Percentiles rank a stretch among this genome's conserved stretches.
phyloP scores from a whole-genome alignment of 2,888 invertebrate genomes.

The Creontiades dilutus region DNA sequence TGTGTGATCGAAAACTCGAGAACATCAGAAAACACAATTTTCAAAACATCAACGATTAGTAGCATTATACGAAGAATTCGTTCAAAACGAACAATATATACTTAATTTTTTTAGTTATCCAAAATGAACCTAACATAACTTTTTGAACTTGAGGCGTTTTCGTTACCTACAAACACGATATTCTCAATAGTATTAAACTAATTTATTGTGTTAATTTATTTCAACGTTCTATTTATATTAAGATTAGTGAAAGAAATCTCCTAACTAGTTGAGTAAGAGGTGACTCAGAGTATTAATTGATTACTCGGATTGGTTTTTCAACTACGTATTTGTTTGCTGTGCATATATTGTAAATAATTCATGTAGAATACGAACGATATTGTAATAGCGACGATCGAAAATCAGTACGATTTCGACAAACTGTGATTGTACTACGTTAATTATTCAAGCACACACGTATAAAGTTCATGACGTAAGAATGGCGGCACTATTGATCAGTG shows the following conservation, averaged over 20 bases:
- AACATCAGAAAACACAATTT: no score
- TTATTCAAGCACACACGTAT: neutral
- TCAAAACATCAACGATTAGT: no score
- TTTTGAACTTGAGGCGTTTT: neutral
- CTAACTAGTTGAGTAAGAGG: neutral
- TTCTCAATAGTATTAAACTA: neutral
- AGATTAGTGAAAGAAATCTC: neutral
- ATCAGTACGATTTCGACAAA: neutral
- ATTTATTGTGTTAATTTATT: neutral
- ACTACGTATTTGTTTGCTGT: no score
- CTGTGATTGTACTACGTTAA: neutral
- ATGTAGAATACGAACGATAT: no score
- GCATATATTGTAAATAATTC: no score
- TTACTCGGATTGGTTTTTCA: neutral
- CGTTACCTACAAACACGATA: neutral
- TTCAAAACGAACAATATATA: no score
- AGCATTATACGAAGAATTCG: no score
- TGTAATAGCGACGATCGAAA: no score
- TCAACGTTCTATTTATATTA: neutral
- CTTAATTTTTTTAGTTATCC: no score
- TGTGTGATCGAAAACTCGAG: no score
- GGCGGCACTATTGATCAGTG: neutral
- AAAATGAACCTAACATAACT: neutral
- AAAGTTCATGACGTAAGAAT: conserved; percentile 1
- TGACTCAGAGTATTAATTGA: neutral